Evolutionary conservation across 2,113 vertebrate species (phyloP).

Genomic region (Heteronetta atricapilla): DNA sequence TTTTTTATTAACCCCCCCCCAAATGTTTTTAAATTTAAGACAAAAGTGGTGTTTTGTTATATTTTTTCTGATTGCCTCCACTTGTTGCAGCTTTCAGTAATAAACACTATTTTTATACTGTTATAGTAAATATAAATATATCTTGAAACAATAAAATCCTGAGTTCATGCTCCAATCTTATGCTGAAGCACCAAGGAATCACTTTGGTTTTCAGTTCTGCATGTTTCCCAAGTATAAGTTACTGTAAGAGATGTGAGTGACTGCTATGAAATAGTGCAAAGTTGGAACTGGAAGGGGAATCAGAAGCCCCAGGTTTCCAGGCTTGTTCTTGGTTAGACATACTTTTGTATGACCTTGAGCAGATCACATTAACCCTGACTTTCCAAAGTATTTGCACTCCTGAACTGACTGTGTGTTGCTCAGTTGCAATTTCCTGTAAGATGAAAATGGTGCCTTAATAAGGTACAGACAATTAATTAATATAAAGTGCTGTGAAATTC

Average conservation of each 20-base stretch:
- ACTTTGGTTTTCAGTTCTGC: background rate
- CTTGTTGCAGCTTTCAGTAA: background rate
- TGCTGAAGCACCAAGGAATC: background rate
- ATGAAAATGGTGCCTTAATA: background rate
- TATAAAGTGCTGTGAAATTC: background rate
- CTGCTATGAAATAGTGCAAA: background rate
- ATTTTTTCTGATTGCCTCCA: background rate
- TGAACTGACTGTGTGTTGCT: background rate
- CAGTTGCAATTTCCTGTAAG: background rate
- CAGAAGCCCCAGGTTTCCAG: background rate
- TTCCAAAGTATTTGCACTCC: background rate
- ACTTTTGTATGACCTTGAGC: background rate
- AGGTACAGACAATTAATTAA: background rate
- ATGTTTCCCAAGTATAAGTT: background rate
- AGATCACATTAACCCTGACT: background rate
- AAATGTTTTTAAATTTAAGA: background rate
- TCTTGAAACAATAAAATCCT: background rate
- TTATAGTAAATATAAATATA: too few relatives aligned
- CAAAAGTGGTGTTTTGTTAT: background rate
- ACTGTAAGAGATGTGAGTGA: background rate
- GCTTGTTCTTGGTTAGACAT: background rate
- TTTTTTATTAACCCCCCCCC: background rate
- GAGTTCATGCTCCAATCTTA: accelerated
- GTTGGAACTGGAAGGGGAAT: background rate
- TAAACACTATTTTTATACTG: background rate